Evolutionary conservation across 2,113 vertebrate species (phyloP), one percentile per base, ranked within the genome.

Genomic region (Scortum barcoo): DNA sequence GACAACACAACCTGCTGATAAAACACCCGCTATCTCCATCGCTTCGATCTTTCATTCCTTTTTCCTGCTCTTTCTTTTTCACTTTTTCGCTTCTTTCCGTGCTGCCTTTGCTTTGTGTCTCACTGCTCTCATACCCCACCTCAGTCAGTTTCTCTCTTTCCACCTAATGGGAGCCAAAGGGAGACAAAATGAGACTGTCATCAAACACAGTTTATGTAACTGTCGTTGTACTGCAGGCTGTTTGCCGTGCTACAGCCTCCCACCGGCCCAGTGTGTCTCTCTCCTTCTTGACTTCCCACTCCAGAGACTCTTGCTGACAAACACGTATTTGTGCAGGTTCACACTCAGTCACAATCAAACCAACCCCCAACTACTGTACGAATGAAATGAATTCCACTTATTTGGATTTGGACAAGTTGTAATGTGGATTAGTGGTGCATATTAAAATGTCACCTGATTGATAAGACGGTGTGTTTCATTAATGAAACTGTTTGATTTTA

Each of bases 151-250:
- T 65, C 30, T 85, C 57, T 68, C 62, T 42, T 60, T 62, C 71
- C 57, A 76, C n/a, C 70, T 81, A 81, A 87, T 84, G 69, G 61
- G 62, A 81, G 62, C 73, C 78, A 81, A 79, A 66, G 71, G 80
- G 73, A 76, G 71, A 72, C 33, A 58, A 73, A 86, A 78, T 66
- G 56, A 62, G 56, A 53, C 16, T n/a, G 24, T 85, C 78, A 85
- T 87, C 86, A 81, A 84, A 83, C 73, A 67, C 56, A 68, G 61
- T 78, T 91, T 90, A 86, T 86, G 67, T 76, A 84, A 74, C 57
- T 33, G 51, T 54, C 44, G 2, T 61, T 33, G 40, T 8, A 9
- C 69, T 63, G 63, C 58, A 80, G 72, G 48, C 40, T 78, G 66
- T 78, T 62, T 74, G 48, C 70, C 60, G 61, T 69, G 65, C 62